These are phyloP conservation scores for Ophthalmolycus amberensis DNA, from an alignment of 2,113 vertebrate genomes.

Conservation along the genomic window DNA sequence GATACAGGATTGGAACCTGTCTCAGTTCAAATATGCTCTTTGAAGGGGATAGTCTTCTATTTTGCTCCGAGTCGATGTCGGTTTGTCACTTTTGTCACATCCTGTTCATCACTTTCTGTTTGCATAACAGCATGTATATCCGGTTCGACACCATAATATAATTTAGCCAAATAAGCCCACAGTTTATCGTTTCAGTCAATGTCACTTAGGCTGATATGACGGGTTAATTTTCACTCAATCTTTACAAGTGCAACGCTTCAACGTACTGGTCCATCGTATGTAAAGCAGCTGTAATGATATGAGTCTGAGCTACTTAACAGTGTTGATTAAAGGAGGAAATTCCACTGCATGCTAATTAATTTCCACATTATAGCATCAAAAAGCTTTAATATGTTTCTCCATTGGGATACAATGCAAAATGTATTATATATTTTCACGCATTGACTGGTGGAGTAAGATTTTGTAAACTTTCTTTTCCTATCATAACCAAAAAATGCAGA, in stretches of 20 bases:
- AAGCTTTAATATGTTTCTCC: neutral
- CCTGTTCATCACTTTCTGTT: constrained; percentile 22
- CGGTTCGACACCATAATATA: neutral
- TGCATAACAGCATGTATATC: neutral
- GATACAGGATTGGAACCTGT: neutral
- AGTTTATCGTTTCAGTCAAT: neutral
- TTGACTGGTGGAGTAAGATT: neutral
- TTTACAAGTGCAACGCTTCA: neutral
- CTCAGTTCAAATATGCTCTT: neutral
- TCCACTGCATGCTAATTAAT: neutral
- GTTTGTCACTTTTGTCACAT: neutral
- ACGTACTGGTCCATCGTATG: neutral
- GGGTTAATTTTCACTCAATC: neutral
- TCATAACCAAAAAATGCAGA: neutral
- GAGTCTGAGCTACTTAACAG: neutral
- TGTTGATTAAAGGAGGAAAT: constrained; percentile 1
- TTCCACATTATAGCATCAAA: neutral
- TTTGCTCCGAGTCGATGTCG: neutral
- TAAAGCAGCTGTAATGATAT: constrained; percentile 6
- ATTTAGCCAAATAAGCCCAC: neutral
- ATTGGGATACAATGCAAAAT: neutral
- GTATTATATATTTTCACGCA: neutral
- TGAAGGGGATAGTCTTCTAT: neutral
- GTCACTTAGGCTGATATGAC: neutral
- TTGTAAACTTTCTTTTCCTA: neutral